A percentile compares a stretch with the other conserved stretches of the same genome.
Conservation (phyloP, 1,140 invertebrate genomes). For the Bradynema listronoti region DNA sequence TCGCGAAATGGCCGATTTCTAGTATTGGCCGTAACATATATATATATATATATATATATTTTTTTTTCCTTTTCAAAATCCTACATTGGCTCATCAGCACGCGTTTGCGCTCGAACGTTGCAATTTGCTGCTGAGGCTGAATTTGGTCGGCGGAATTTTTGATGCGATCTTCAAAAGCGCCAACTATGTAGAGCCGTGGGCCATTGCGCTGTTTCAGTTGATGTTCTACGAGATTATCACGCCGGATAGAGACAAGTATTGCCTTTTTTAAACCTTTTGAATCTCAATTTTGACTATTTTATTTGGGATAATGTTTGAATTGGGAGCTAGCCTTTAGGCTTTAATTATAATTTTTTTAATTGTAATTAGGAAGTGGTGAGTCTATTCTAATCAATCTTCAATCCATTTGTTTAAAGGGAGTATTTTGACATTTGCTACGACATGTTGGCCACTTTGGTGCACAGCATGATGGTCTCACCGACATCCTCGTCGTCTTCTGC, state of each 20-base stretch:
- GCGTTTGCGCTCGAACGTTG: slow-evolving; percentile 37
- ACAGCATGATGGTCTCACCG: slow-evolving; percentile 21
- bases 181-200: slow-evolving; percentile 29
- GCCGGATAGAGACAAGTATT: slow-evolving; percentile 24
- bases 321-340: too few species aligned
- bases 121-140: slow-evolving; percentile 35
- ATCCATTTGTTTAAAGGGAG: slow-evolving; percentile 7
- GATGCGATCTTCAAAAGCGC: slow-evolving; percentile 32
- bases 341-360: too few species aligned
- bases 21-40: too few species aligned
- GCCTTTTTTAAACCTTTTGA: too few species aligned
- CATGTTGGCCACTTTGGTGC: slow-evolving; percentile 43
- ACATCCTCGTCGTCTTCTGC: slow-evolving; percentile 6
- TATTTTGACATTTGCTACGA: slow-evolving; percentile 48
- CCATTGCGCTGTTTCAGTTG: slow-evolving; percentile 40
- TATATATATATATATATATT: background rate
- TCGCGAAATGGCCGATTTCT: too few species aligned
- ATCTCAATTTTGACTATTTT: background rate
- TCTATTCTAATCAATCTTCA: too few species aligned
- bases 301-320: too few species aligned
- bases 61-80: slow-evolving; percentile 18
- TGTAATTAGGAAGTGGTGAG: slow-evolving; percentile 16
- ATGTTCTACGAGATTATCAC: slow-evolving; percentile 43
- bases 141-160: slow-evolving; percentile 47
- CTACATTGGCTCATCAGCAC: slow-evolving; percentile 24